phyloP scores from a whole-genome alignment of 1,140 invertebrate species.

The Neodiprion virginianus region DNA sequence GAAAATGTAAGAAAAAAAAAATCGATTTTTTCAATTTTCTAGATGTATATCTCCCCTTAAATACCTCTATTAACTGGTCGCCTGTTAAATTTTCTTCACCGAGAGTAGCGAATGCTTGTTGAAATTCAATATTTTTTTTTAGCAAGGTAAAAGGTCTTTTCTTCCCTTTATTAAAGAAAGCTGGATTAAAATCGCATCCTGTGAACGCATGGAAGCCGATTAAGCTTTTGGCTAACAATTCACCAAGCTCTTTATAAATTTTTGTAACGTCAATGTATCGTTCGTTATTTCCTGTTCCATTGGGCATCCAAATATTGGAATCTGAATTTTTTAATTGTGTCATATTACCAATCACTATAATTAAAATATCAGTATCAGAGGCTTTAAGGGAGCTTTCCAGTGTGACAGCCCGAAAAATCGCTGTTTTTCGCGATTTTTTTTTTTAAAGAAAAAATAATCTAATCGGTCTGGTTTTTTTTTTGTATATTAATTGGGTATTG shows the following conservation, averaged over 20 bases:
- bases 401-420: too few species aligned
- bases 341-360: neutral
- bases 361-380: neutral
- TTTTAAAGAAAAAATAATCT: too few species aligned
- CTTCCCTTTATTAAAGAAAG: conserved; percentile 22
- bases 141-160: neutral
- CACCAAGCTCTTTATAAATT: neutral
- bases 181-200: neutral
- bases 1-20: too few species aligned
- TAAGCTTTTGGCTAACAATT: too few species aligned
- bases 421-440: too few species aligned
- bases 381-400: too few species aligned
- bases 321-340: too few species aligned
- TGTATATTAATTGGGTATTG: too few species aligned
- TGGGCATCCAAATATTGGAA: neutral
- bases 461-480: too few species aligned
- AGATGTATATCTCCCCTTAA: neutral
- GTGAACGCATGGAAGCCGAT: too few species aligned
- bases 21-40: too few species aligned
- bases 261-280: neutral
- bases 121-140: conserved; percentile 20
- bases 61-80: too few species aligned
- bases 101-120: conserved; percentile 24
- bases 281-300: neutral
- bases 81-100: conserved; percentile 10